Conservation (phyloP, 2,113 vertebrate genomes). For the Myodes glareolus region DNA sequence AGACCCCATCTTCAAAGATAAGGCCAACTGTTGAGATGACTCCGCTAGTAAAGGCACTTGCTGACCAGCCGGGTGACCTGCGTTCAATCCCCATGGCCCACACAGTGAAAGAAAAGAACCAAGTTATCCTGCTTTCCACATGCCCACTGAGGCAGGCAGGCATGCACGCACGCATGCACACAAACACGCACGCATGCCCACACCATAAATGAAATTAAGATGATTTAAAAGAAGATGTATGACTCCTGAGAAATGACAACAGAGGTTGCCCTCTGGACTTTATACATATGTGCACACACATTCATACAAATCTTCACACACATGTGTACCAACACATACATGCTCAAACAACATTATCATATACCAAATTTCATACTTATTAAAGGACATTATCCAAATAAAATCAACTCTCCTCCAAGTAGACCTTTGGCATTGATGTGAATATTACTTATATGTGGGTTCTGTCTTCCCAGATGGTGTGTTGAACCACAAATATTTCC, state of each 20-base stretch:
- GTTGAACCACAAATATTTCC: not conserved
- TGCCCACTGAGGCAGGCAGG: not conserved
- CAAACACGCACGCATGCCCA: not conserved
- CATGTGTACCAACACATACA: not conserved
- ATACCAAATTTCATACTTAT: not conserved
- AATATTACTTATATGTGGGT: not conserved
- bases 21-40: not conserved
- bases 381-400: not conserved
- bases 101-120: not conserved
- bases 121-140: not conserved
- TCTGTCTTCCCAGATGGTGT: not conserved
- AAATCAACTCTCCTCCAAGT: not conserved
- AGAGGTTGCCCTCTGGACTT: not conserved
- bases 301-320: not conserved
- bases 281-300: too few species aligned
- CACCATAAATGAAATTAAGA: not conserved
- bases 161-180: not conserved
- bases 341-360: not conserved
- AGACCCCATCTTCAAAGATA: not conserved
- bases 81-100: not conserved
- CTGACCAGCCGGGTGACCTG: not conserved
- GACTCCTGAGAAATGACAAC: not conserved
- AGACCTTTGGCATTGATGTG: not conserved
- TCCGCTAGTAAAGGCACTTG: not conserved
- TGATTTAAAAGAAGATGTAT: not conserved